Evolutionary conservation across 2,113 vertebrate genomes (phyloP), one percentile per base, ranked within the genome.

Genomic region (Coryphaenoides rupestris): DNA sequence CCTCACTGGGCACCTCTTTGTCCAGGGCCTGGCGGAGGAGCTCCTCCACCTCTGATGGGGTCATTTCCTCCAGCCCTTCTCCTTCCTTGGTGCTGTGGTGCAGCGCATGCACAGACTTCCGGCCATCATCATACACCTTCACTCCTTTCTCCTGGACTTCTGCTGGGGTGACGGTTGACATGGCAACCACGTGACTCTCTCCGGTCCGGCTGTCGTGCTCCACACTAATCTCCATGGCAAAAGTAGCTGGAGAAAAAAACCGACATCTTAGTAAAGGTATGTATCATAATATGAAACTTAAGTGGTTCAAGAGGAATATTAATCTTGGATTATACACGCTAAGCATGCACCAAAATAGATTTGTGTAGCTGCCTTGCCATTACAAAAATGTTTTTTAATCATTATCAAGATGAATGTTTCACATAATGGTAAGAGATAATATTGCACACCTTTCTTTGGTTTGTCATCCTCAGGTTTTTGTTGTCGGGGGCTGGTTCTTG

Each of bases 161-260:
- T 49, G 93, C 89, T 2, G 95, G 88, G 1, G 88, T 92, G 73
- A 98, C 78, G 15, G 93, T 90, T 46, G 92, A 89, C n/a, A 92
- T 91, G 19, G 96, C 96, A 21, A 98, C 83, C n/a, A 98, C 93
- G 10, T 93, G 92, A 59, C 89, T 94, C 81, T 92, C 91, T 12
- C 96, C 97, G 2, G 96, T 98, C 77, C 90, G 93, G 74, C 89
- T 87, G 73, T 98, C 92, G 71, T 90, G 94, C 84, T 97, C 90
- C 60, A 98, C 96, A 78, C 90, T 96, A 72, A 98, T 98, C 89
- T 97, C 93, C 93, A 99, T 94, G 4, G 94, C 94, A 82, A 96
- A 95, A 50, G 94, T 83, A 22, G 95, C 96, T 98, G 89, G 85
- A 76, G 76, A 86, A 16, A 80, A 55, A 0, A 13, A 26, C 13